phyloP scores from a whole-genome alignment of 2,888 invertebrate species.

The Campoplex capitator region DNA sequence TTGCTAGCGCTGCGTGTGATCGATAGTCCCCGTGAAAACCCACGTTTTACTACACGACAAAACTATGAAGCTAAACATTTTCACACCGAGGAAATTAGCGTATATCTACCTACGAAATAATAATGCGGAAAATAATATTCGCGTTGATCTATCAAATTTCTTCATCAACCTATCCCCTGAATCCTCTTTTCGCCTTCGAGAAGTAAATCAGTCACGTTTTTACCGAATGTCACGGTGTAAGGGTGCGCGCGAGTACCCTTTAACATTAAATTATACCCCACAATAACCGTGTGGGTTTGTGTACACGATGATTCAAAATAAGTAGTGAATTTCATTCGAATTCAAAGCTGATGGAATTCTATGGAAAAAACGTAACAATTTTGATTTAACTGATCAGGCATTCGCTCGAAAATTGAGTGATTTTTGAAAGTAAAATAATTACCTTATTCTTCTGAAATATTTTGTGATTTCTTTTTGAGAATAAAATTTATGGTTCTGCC shows the following conservation, averaged over 20 bases:
- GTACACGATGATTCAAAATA: constrained; percentile 2
- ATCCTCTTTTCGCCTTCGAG: constrained; percentile 29
- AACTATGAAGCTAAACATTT: constrained; percentile 41
- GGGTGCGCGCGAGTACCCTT: constrained; percentile 12
- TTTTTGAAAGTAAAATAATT: background rate
- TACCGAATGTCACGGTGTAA: constrained; percentile 32
- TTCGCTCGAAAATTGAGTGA: background rate
- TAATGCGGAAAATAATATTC: constrained; percentile 51
- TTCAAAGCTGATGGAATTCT: background rate
- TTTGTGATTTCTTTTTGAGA: background rate
- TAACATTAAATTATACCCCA: constrained; percentile 29
- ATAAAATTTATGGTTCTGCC: background rate
- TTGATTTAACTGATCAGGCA: too few species aligned
- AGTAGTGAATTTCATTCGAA: background rate
- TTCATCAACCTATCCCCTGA: constrained; percentile 52
- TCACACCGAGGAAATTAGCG: constrained; percentile 40
- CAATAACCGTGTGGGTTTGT: background rate
- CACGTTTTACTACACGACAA: background rate
- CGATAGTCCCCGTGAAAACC: constrained; percentile 9
- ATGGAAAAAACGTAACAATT: background rate
- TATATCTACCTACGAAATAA: background rate
- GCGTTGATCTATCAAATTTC: constrained; percentile 57
- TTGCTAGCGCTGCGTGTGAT: constrained; percentile 58
- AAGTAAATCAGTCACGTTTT: constrained; percentile 41
- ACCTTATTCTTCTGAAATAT: background rate